Conservation (phyloP, 2,113 vertebrate genomes). For the Corynorhinus townsendii region DNA sequence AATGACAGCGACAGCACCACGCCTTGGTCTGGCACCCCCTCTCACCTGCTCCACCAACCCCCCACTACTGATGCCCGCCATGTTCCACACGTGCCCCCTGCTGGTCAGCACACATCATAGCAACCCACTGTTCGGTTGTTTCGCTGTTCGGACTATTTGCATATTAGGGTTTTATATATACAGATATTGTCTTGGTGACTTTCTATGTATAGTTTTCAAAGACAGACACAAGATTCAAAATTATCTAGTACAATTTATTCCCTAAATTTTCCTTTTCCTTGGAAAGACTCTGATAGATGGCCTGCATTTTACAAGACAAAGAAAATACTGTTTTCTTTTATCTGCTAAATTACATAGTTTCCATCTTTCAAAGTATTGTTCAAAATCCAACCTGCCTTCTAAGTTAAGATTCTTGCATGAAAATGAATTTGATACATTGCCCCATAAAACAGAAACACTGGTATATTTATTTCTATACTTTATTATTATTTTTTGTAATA, state of each 20-base stretch:
- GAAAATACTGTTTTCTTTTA: slow-evolving; percentile 54
- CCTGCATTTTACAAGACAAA: slow-evolving; percentile 52
- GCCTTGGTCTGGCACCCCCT: too few relatives aligned
- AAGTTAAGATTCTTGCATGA: slow-evolving; percentile 44
- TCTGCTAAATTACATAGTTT: slow-evolving; percentile 45
- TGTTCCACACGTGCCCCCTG: too few relatives aligned
- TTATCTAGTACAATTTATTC: slow-evolving; percentile 37
- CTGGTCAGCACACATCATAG: too few relatives aligned
- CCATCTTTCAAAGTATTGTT: slow-evolving; percentile 49
- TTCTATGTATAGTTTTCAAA: slow-evolving; percentile 35
- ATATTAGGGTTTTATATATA: not conserved
- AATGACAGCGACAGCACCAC: too few relatives aligned
- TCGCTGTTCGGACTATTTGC: too few relatives aligned
- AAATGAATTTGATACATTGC: slow-evolving; percentile 22
- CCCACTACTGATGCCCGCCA: too few relatives aligned
- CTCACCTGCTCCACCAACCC: too few relatives aligned
- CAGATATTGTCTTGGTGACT: not conserved
- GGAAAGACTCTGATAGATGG: slow-evolving; percentile 50
- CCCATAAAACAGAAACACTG: slow-evolving; percentile 5
- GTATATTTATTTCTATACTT: not conserved
- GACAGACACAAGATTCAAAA: slow-evolving; percentile 30
- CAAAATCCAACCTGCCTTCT: slow-evolving; percentile 35
- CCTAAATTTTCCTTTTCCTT: slow-evolving; percentile 45
- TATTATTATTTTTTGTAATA: not conserved
- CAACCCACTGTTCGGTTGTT: too few relatives aligned